phyloP scores from a whole-genome alignment of 1,140 invertebrate genomes.

The Coenobita brevimanus region DNA sequence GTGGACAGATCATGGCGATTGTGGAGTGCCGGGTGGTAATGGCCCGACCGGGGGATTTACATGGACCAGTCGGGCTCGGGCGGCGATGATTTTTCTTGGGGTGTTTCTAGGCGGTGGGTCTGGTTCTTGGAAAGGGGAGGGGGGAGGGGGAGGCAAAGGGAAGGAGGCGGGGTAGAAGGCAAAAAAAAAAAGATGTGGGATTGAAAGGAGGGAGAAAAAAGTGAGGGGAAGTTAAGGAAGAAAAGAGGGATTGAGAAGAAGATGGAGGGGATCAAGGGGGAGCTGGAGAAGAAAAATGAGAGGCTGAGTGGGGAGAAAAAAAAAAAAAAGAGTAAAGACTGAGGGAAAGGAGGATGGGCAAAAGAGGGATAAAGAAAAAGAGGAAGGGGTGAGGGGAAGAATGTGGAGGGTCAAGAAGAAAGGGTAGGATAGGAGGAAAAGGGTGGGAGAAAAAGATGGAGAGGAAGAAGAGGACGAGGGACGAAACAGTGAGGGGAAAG shows the following conservation, averaged over 20 bases:
- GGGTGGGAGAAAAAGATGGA: neutral
- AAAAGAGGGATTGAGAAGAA: too few species aligned
- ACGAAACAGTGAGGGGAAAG: neutral
- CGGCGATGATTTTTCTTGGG: conserved; percentile 19
- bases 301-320: too few species aligned
- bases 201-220: neutral
- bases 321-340: too few species aligned
- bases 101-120: neutral
- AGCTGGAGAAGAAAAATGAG: too few species aligned
- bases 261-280: too few species aligned
- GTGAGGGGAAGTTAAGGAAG: too few species aligned
- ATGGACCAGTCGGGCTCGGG: conserved; percentile 22
- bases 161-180: neutral
- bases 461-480: neutral
- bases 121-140: too few species aligned
- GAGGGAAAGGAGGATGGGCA: neutral
- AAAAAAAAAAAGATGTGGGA: neutral
- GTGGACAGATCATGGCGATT: conserved; percentile 45
- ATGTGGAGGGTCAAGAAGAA: neutral
- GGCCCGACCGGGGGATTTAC: conserved; percentile 46
- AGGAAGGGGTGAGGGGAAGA: neutral
- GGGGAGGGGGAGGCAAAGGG: neutral
- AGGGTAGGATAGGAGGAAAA: neutral
- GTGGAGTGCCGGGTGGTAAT: conserved; percentile 42
- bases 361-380: neutral